A percentile compares a stretch with the other conserved stretches of the same genome.
Evolutionary conservation across 1,140 invertebrate species (phyloP).

Genomic region (Epicauta chinensis): DNA sequence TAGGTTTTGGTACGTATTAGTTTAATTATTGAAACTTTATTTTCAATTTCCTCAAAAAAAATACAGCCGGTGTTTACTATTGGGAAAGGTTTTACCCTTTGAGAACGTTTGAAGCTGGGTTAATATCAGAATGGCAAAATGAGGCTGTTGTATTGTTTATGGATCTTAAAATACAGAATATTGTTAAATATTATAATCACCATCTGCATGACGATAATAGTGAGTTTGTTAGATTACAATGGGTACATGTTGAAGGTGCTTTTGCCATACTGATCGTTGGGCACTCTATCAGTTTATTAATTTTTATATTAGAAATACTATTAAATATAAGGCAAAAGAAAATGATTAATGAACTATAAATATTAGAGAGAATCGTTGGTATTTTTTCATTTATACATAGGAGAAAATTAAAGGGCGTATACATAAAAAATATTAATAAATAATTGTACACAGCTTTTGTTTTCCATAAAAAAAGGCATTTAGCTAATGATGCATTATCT

Average conservation of each 20-base stretch:
- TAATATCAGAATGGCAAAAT: conserved; percentile 37
- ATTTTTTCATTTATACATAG: too few relatives aligned
- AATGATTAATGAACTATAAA: background rate
- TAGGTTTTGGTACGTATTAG: conserved; percentile 4
- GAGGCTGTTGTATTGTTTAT: conserved; percentile 13
- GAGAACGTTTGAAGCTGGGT: conserved; percentile 33
- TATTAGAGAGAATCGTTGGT: background rate
- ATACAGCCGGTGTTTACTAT: conserved; percentile 1
- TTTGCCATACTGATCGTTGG: conserved; percentile 14
- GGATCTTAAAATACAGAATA: conserved; percentile 7
- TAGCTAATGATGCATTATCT: too few relatives aligned
- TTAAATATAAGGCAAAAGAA: background rate
- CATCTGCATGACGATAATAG: background rate
- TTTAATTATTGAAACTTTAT: background rate
- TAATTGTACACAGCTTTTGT: too few relatives aligned
- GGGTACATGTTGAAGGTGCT: conserved; percentile 16
- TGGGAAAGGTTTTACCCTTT: conserved; percentile 19
- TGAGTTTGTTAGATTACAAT: conserved; percentile 6
- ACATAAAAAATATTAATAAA: too few relatives aligned
- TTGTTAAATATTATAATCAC: conserved; percentile 13
- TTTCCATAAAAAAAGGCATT: too few relatives aligned
- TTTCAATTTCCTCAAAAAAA: background rate
- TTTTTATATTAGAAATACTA: conserved; percentile 1
- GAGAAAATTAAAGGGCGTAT: too few relatives aligned
- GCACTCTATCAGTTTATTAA: background rate